Conservation (phyloP, 2,113 vertebrate species). For the Crotalus helleri region DNA sequence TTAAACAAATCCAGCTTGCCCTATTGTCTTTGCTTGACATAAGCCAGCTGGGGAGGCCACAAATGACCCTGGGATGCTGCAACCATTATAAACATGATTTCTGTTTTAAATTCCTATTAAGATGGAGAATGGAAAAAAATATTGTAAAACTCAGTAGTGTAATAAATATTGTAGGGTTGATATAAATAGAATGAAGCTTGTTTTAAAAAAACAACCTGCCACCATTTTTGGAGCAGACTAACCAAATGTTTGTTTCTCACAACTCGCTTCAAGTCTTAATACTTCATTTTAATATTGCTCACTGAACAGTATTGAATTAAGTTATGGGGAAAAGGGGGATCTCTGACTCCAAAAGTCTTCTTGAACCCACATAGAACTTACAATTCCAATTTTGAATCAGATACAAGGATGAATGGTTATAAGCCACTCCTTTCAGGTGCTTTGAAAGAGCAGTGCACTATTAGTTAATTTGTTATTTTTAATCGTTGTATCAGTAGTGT, state of each 20-base stretch:
- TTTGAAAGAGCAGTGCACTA: background rate
- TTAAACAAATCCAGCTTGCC: background rate
- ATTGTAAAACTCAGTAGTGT: conserved; percentile 44
- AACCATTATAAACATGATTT: background rate
- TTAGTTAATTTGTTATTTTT: background rate
- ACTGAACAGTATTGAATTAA: background rate
- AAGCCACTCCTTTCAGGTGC: background rate
- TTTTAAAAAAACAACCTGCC: conserved; percentile 45
- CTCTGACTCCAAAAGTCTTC: background rate
- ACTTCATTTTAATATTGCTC: conserved; percentile 11
- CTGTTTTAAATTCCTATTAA: conserved; percentile 39
- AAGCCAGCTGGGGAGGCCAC: background rate
- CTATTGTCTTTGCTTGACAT: background rate
- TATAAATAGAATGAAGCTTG: conserved; percentile 48
- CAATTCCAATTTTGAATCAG: background rate
- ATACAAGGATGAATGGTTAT: background rate
- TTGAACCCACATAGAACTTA: background rate
- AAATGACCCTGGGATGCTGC: background rate
- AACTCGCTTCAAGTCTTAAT: background rate
- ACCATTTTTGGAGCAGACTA: background rate
- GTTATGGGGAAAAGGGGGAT: background rate
- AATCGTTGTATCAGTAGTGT: background rate
- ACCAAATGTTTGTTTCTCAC: background rate
- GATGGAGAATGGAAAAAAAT: conserved; percentile 1
- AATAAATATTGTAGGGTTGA: conserved; percentile 51